Conservation (phyloP, 2,888 invertebrate species). For the Seira sanloemensis region DNA sequence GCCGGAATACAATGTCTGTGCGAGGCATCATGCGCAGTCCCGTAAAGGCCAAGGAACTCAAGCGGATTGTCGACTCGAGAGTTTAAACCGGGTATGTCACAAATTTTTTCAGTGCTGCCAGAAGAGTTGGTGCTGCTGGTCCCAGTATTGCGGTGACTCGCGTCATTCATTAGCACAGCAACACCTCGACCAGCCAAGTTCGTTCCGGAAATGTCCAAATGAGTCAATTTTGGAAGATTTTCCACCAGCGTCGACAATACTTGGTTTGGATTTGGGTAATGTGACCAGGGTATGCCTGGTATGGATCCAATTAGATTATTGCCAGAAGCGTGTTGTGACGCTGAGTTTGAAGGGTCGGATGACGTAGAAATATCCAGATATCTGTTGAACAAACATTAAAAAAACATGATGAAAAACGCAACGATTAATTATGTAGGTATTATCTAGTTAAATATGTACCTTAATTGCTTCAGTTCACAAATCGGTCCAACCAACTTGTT, state of each 20-base stretch:
- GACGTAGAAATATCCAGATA: conserved; percentile 51
- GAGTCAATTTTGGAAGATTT: conserved; percentile 84
- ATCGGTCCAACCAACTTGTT: conserved; percentile 46
- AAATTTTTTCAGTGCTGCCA: conserved; percentile 49
- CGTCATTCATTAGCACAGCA: conserved; percentile 59
- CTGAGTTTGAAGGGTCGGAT: conserved; percentile 14
- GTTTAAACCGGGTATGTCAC: conserved; percentile 92
- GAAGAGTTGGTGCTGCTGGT: not conserved
- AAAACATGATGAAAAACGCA: not conserved
- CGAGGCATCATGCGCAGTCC: conserved; percentile 92
- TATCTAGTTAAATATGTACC: no score
- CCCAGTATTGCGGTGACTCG: conserved; percentile 19
- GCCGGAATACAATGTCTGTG: conserved; percentile 80
- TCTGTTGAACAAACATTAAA: not conserved
- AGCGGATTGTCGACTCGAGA: conserved; percentile 86
- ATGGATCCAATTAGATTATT: conserved; percentile 39
- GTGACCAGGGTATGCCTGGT: conserved; percentile 72
- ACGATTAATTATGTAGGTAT: no score
- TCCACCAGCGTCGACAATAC: conserved; percentile 84
- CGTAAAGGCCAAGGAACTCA: conserved; percentile 94
- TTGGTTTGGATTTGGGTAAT: conserved; percentile 85
- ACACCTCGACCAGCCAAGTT: conserved; percentile 91
- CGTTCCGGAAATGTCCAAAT: conserved; percentile 96
- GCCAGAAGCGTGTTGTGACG: not conserved
- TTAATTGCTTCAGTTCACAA: conserved; percentile 44